Base-by-base conservation (phyloP, 2,797 vertebrate species). In the Denticeps clupeoides region DNA sequence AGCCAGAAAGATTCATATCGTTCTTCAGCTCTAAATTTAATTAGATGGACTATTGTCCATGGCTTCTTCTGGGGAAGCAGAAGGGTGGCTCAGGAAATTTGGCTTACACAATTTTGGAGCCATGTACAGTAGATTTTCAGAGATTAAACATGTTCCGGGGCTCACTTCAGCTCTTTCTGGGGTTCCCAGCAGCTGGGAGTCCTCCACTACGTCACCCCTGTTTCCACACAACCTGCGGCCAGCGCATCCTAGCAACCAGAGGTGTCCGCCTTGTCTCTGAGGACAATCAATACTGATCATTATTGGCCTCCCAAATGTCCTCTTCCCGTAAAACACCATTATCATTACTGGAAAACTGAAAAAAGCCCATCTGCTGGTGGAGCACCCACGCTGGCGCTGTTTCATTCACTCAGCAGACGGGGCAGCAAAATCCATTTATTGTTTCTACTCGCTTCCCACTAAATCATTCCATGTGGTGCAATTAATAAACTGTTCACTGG, bases 261-360 rank as follows among this genome's bases (percentile, higher is more conserved):
- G 51, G 62, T 55, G 56, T 63, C 61, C 44, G 35, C 66, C 51
- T 51, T 55, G 38, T 26, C 40, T 7, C 35, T 53, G 47, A 51
- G 47, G 51, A 68, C 72, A 73, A 82, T 83, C 78, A 42, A 82
- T 82, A 74, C 60, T 69, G 71, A 79, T 80, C 67, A 79, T 68
- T 72, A 64, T 51, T 71, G 67, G 62, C 62, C 69, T 70, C 65
- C 71, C 63, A 74, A 69, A 71, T 71, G 70, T 64, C 57, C 55
- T 55, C 59, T 80, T 83, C 77, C 80, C 69, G 75, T 77, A 81
- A 83, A 66, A 58, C 56, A 33, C 49, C 43, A 60, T 63, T 46
- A 66, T 45, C 56, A 56, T 74, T 79, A 72, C 75, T 45, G 51
- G 66, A 69, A 78, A 75, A 58, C 52, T 35, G 48, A 24, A 51